Base-by-base conservation (phyloP, 1,140 invertebrate genomes). In the Drosophila simulans region DNA sequence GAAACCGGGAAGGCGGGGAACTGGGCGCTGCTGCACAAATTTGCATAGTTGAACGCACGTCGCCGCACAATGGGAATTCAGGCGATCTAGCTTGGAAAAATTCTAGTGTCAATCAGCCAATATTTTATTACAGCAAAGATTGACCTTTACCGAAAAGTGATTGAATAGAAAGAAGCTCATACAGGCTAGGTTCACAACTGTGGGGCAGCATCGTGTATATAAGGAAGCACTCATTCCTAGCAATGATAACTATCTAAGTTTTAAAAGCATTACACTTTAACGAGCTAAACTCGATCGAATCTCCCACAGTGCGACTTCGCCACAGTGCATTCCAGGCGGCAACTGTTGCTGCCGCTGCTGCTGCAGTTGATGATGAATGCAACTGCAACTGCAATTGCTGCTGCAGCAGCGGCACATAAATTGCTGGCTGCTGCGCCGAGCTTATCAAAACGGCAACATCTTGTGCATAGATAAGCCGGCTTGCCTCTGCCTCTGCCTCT, bases 41-140 rank as follows among this genome's bases (percentile, higher is more conserved):
- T 89, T 89, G 84, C 84, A 89, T 89, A 89, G 84, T 89, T 89
- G 84, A 89, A 89, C 73, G 84, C 80, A 88, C 80, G 83, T 88
- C 65, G 77, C 60, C 49, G 59, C 56, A 58, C 56, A 15, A 25
- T 55, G 53, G 53, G 22, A 27, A 13, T 17, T 17, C 5, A 2
- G n/a, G 2, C 27, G n/a, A 34, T 52, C 1, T 2, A 8, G 25
- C 12, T 7, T 4, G 20, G 3, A 27, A 48, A 48, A 46, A 7
- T 25, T 22, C 12, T 22, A 22, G 5, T 20, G 31, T 31, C 31
- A 31, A 31, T 31, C 31, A 31, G 31, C 31, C 8, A 31, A 31
- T 31, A 31, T 31, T 3, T 10, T 31, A 31, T 31, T 31, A 10
- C 8, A 31, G 31, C 31, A 0, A 1, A 31, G 31, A 8, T 2